Percentiles rank a stretch among this genome's conserved stretches.
Conservation (phyloP, 2,113 vertebrate species). For the Neogale vison region DNA sequence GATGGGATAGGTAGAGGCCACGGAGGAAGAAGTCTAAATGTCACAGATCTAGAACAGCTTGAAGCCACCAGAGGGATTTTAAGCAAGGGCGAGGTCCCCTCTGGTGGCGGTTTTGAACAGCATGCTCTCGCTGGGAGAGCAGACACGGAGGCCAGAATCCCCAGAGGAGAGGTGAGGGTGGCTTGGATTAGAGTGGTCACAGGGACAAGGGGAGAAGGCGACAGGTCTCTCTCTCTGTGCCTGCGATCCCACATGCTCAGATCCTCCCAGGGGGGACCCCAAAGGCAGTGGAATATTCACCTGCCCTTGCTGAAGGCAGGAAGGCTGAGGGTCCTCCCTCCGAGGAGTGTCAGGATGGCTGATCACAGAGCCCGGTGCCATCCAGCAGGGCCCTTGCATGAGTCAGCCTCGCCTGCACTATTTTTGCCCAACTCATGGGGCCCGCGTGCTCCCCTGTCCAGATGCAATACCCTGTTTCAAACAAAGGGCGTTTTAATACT, state of each 20-base stretch:
- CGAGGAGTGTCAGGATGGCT: background rate
- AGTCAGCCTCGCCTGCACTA: background rate
- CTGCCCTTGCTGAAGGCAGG: background rate
- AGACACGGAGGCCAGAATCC: background rate
- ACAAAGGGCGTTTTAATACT: constrained; percentile 74
- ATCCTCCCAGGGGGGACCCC: background rate
- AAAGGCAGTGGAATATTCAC: no score
- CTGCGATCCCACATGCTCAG: background rate
- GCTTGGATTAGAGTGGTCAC: background rate
- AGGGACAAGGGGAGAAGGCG: background rate
- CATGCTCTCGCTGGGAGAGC: background rate
- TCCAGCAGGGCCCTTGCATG: background rate
- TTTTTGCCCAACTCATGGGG: constrained; percentile 37
- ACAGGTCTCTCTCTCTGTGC: background rate
- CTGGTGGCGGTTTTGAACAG: background rate
- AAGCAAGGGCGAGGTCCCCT: background rate
- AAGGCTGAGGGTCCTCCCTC: background rate
- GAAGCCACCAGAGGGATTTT: accelerated
- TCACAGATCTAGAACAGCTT: background rate
- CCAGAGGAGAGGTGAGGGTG: accelerated
- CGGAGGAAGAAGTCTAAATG: background rate
- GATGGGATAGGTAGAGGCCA: background rate
- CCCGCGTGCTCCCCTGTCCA: background rate
- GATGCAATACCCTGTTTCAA: constrained; percentile 63
- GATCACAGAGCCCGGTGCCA: background rate